Conservation (phyloP, 2,797 vertebrate species). For the Lepilemur septentrionalis region DNA sequence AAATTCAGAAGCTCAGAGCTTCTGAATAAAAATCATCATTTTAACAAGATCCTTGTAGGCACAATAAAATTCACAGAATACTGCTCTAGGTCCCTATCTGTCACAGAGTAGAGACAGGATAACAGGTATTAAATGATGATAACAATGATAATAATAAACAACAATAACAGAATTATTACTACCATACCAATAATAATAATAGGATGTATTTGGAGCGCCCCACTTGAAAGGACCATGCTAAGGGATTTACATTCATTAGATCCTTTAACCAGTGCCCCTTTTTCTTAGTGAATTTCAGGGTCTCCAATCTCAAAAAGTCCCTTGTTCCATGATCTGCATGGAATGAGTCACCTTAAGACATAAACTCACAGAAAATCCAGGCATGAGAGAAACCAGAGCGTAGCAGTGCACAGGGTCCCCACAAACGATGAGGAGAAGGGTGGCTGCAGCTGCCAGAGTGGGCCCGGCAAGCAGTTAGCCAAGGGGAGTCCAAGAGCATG, state of each 20-base stretch:
- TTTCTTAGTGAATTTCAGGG: not conserved
- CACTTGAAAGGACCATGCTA: not conserved
- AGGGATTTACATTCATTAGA: not conserved
- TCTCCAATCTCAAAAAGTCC: not conserved
- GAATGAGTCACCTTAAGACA: not conserved
- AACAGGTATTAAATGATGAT: not conserved
- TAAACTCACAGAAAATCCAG: not conserved
- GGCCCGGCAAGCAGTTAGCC: not conserved
- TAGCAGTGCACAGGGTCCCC: not conserved
- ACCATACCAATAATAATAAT: not conserved
- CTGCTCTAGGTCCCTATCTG: not conserved
- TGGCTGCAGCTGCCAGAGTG: not conserved
- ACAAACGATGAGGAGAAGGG: not conserved
- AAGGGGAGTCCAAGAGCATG: not conserved
- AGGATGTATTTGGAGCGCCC: not conserved
- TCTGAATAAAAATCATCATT: constrained; percentile 38
- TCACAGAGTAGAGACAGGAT: not conserved
- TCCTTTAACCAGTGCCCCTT: not conserved
- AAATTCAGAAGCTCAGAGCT: not conserved
- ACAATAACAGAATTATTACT: not conserved
- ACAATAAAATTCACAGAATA: constrained; percentile 29
- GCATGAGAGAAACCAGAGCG: not conserved
- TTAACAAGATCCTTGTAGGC: not conserved
- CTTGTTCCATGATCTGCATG: not conserved
- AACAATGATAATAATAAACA: not conserved